Conservation (phyloP, 2,797 vertebrate species). For the Garrulus glandarius region DNA sequence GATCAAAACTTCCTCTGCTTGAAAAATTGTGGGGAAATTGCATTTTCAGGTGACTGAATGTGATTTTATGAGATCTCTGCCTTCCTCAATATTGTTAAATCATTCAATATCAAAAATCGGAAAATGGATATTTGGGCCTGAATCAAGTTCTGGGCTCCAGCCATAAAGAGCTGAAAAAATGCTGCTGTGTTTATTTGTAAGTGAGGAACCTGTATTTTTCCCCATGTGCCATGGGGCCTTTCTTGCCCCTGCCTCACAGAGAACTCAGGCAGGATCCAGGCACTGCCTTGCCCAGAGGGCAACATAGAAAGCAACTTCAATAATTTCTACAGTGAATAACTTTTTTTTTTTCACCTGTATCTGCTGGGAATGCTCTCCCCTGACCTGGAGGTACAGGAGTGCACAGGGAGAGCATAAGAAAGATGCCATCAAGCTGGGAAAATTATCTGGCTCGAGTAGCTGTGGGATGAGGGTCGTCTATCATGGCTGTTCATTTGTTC, state of each 20-base stretch:
- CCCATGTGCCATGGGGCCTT: fast-evolving
- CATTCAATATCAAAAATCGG: background rate
- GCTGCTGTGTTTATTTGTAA: background rate
- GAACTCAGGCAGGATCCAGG: background rate
- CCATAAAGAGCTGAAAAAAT: background rate
- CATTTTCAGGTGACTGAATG: background rate
- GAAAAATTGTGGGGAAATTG: conserved; percentile 2
- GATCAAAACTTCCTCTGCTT: background rate
- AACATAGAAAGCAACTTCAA: background rate
- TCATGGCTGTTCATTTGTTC: background rate
- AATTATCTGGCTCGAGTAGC: fast-evolving
- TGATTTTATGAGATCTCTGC: background rate
- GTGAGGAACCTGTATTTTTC: background rate
- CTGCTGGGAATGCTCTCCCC: background rate
- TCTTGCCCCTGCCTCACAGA: background rate
- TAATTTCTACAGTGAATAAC: background rate
- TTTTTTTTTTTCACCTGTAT: background rate
- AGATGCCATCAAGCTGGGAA: background rate
- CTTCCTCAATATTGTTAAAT: background rate
- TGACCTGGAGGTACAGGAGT: fast-evolving
- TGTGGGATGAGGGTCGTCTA: background rate
- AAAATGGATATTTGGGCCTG: background rate
- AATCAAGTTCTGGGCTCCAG: background rate
- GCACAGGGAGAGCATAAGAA: background rate
- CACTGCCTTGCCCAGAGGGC: background rate